Percentiles rank a stretch among this genome's conserved stretches.
Conservation (phyloP, 2,797 vertebrate species). For the Vultur gryphus region DNA sequence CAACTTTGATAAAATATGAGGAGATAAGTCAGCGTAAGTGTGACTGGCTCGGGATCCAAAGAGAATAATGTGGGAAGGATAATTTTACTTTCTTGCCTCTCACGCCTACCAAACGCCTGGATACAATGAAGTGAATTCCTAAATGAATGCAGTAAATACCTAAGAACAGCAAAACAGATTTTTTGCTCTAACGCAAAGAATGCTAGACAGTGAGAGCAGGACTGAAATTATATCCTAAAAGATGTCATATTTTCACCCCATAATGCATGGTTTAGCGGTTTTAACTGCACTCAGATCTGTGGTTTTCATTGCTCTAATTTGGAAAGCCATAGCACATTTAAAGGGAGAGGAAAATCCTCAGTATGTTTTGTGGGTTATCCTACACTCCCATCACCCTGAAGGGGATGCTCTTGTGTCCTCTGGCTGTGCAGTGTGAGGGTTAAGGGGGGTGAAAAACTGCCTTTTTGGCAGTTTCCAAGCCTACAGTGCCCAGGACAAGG, state of each 20-base stretch:
- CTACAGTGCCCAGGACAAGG: not conserved
- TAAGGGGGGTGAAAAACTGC: not conserved
- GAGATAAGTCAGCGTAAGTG: not conserved
- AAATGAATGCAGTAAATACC: not conserved
- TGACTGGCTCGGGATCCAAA: not conserved
- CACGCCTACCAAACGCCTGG: not conserved
- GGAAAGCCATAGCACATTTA: not conserved
- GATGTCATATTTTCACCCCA: not conserved
- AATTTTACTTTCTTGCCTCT: not conserved
- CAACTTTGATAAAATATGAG: constrained; percentile 21
- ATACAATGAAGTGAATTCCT: not conserved
- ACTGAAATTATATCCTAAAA: not conserved
- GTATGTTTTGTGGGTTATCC: not conserved
- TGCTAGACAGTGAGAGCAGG: not conserved
- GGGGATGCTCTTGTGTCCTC: not conserved
- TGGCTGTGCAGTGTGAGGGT: not conserved
- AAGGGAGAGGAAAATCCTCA: not conserved
- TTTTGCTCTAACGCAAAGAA: not conserved
- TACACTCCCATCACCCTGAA: not conserved
- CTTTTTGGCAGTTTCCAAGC: not conserved
- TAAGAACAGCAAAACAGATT: not conserved
- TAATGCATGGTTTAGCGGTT: not conserved
- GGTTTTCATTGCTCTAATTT: not conserved
- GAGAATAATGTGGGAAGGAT: not conserved
- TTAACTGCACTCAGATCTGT: not conserved